These are phyloP conservation scores for Ooceraea biroi DNA, from an alignment of 1,140 invertebrate species.

Conservation along the genomic window DNA sequence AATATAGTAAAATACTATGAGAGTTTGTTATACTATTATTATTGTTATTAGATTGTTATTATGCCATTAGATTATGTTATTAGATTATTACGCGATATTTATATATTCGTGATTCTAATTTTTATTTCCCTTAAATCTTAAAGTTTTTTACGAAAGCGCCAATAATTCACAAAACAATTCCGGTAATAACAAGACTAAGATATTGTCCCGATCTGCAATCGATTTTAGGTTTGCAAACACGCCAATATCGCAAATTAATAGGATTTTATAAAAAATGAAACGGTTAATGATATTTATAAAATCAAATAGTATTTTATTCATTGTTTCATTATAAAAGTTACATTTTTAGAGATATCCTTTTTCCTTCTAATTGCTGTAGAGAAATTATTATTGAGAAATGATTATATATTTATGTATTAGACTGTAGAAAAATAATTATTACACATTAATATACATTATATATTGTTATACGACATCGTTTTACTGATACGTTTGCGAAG, in stretches of 20 bases:
- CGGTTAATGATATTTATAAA: neutral
- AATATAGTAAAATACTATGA: no score
- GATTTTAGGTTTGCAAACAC: neutral
- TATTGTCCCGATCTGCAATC: neutral
- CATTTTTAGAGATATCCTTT: no score
- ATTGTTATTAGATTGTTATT: neutral
- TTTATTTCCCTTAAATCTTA: no score
- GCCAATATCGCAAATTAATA: neutral
- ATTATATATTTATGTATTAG: no score
- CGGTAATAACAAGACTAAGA: neutral
- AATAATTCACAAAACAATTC: neutral
- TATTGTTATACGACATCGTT: no score
- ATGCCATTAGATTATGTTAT: neutral
- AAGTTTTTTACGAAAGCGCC: no score
- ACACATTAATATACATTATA: no score
- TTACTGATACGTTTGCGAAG: no score
- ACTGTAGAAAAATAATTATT: no score
- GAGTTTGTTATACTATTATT: no score
- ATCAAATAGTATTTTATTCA: neutral
- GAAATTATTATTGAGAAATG: neutral
- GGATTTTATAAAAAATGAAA: neutral
- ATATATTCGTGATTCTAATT: neutral
- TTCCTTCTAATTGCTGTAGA: neutral
- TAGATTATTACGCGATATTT: neutral
- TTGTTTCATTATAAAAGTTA: conserved; percentile 6